Evolutionary conservation across 2,113 vertebrate species (phyloP).

Genomic region (Apistogramma diplotaenia): DNA sequence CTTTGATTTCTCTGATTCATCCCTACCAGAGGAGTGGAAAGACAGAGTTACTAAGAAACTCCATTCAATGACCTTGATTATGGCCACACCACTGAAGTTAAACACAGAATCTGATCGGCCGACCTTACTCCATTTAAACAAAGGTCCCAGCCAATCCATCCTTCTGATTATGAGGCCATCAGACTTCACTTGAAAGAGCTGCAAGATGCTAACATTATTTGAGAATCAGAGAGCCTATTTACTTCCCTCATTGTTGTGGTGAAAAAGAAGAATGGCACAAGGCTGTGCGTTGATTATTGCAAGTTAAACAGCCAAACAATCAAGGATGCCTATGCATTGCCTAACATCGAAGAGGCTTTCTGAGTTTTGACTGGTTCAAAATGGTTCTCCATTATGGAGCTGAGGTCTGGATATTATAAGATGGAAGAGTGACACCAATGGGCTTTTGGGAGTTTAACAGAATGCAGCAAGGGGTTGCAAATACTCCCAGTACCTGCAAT

Average conservation of each 20-base stretch:
- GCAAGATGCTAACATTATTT: background rate
- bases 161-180: background rate
- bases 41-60: no score
- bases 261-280: background rate
- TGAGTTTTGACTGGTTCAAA: background rate
- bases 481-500: background rate
- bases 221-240: background rate
- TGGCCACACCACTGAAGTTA: no score
- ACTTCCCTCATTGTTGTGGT: background rate
- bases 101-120: no score
- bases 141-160: background rate
- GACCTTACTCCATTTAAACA: no score
- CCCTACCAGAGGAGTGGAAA: no score
- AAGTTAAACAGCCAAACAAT: background rate
- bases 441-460: background rate
- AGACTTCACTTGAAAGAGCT: background rate
- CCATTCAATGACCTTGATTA: no score
- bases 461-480: background rate
- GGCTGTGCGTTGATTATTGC: background rate
- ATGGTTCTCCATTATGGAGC: background rate
- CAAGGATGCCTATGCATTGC: background rate
- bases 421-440: background rate
- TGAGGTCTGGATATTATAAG: background rate
- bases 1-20: no score
- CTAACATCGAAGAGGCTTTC: background rate